Percentiles rank a stretch among this genome's conserved stretches.
phyloP scores from a whole-genome alignment of 92 coral and sea anemone genomes.

The Chrysogorgia sp. region DNA sequence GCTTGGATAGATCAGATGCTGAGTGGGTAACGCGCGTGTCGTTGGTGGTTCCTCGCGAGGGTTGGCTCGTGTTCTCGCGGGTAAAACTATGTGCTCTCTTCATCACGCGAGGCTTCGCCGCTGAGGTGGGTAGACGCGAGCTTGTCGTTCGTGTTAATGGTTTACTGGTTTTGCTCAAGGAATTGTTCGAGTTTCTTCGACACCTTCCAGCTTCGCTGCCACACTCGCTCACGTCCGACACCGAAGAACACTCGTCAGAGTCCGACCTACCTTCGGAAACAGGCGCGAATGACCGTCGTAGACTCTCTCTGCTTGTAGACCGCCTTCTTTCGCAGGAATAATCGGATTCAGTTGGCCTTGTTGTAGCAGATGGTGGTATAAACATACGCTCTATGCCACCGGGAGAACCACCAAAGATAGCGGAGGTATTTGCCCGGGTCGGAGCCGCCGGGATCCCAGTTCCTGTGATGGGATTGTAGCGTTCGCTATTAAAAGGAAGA shows the following conservation, averaged over 20 bases:
- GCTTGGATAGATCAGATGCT: not conserved
- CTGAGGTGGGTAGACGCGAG: conserved; percentile 33
- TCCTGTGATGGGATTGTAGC: conserved; percentile 44
- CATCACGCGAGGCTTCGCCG: conserved; percentile 33
- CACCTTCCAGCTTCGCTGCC: conserved; percentile 20
- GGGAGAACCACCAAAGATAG: conserved; percentile 38
- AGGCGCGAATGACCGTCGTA: conserved; percentile 40
- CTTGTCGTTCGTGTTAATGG: conserved; percentile 32
- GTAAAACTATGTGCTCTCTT: conserved; percentile 41
- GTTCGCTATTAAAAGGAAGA: not conserved
- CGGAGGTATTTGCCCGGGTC: conserved; percentile 30
- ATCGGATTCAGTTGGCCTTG: conserved; percentile 8
- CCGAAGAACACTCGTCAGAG: conserved; percentile 49
- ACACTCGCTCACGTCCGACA: conserved; percentile 39
- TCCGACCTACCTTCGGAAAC: conserved; percentile 19
- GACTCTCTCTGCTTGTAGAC: conserved; percentile 37
- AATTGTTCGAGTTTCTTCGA: not conserved
- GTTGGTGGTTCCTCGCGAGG: conserved; percentile 30
- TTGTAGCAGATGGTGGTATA: conserved; percentile 39
- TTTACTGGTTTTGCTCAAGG: conserved; percentile 22
- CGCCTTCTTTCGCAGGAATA: conserved; percentile 18
- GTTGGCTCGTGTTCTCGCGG: conserved; percentile 13
- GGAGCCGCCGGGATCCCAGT: conserved; percentile 15
- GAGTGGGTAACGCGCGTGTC: not conserved
- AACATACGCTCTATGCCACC: conserved; percentile 29